Conservation (phyloP, 2,797 vertebrate genomes). For the Liasis olivaceus region DNA sequence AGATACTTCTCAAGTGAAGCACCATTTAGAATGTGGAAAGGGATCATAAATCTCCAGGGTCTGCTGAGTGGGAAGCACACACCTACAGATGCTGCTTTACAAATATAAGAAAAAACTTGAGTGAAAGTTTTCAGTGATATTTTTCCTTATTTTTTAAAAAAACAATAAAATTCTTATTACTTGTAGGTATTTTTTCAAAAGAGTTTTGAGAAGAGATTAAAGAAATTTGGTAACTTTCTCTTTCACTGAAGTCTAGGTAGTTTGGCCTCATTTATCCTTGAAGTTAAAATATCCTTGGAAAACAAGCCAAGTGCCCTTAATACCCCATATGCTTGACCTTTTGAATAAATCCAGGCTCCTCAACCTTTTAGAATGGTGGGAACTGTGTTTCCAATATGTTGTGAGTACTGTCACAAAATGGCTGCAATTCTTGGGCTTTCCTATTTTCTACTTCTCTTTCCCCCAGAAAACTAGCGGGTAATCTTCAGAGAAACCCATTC, state of each 20-base stretch:
- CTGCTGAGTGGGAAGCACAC: slow-evolving; percentile 46
- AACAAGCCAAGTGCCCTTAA: neutral
- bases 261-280: neutral
- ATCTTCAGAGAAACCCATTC: neutral
- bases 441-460: neutral
- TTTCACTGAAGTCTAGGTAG: neutral
- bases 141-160: neutral
- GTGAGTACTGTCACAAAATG: neutral
- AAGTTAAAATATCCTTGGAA: neutral
- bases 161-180: slow-evolving; percentile 32
- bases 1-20: slow-evolving; percentile 42
- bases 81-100: slow-evolving; percentile 52
- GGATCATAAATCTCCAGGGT: slow-evolving; percentile 67
- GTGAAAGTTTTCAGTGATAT: neutral
- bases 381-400: neutral
- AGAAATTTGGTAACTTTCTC: neutral
- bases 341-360: neutral
- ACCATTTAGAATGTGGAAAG: slow-evolving; percentile 51
- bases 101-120: slow-evolving; percentile 33
- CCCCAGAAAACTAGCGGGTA: neutral
- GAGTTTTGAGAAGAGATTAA: neutral
- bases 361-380: neutral
- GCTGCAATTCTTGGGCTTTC: neutral
- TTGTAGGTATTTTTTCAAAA: slow-evolving; percentile 45
- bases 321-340: neutral